Conservation (phyloP, 2,888 invertebrate genomes). For the Ennomos quercinarius region DNA sequence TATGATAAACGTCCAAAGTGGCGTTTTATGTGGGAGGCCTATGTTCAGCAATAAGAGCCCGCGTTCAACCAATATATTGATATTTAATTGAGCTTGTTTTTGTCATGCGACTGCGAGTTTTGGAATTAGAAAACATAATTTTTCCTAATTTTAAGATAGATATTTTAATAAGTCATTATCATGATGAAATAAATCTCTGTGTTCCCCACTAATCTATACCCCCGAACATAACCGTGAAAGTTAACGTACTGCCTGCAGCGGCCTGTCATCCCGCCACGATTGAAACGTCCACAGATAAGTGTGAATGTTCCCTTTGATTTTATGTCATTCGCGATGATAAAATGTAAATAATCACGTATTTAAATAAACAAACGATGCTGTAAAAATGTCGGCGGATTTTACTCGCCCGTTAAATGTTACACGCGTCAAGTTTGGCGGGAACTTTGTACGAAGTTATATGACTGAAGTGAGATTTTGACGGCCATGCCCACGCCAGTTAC, state of each 20-base stretch:
- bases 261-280: conserved; percentile 42
- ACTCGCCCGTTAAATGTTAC: conserved; percentile 34
- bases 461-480: conserved; percentile 1
- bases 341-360: conserved; percentile 59
- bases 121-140: no score
- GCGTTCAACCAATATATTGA: no score
- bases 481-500: conserved; percentile 12
- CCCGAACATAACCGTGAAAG: conserved; percentile 2
- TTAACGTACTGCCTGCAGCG: conserved; percentile 13
- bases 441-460: conserved; percentile 15
- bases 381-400: conserved; percentile 47
- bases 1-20: no score
- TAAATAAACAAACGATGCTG: conserved; percentile 58
- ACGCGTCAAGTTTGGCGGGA: conserved; percentile 12
- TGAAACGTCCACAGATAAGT: conserved; percentile 55
- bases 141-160: no score
- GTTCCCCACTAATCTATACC: no score
- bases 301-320: conserved; percentile 49
- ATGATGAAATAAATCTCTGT: no score
- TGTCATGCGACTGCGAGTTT: no score
- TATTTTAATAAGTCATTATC: no score
- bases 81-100: no score
- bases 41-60: no score
- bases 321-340: conserved; percentile 56
- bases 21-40: no score